Evolutionary conservation across 30 jellyfish, hydroid and myxozoan genomes (phyloP), one percentile per base, ranked within the genome.

Genomic region (Hydra vulgaris): DNA sequence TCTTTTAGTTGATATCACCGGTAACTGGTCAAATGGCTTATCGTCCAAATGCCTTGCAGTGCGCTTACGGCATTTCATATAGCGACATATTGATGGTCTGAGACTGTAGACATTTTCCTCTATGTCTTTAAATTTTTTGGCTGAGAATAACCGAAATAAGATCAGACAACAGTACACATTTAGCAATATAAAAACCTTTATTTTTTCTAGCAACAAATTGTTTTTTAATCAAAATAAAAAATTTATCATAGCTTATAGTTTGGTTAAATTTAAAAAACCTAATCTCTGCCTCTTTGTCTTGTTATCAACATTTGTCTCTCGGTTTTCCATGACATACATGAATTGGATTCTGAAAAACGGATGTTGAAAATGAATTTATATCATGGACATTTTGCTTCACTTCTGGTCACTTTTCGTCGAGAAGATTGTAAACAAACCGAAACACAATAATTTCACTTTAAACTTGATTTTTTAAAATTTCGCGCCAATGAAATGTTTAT

Each of bases 51-150:
- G 71, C 56, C 61, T 27, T 23, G 56, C 66, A 18, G 72, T 80
- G 53, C 87, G 25, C 66, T 80, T 80, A 24, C 87, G 5, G 19
- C 87, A 80, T 80, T 80, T 69, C 87, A 80, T 80, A 24, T 80
- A 80, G 16, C 83, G 87, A 26, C 54, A 21, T 18, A 80, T 66
- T 3, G 87, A 16, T 70, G 67, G 87, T n/a, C 84, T 27, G n/a
- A 15, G 87, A 0, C 87, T 74, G 73, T 24, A 19, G 8, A 80
- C 22, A 19, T 53, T 27, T n/a, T 80, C 87, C 70, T 80, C 87
- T 12, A 80, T 54, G 18, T 80, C 87, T 70, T 27, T 80, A 67
- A 18, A 17, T 22, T 80, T 80, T 80, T 80, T 80, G 16, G 61
- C 85, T 55, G 17, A 23, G 17, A 8, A 16, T 40, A 61, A 40